Base-by-base conservation (phyloP, 2,113 vertebrate genomes). In the Mastomys natalensis region DNA sequence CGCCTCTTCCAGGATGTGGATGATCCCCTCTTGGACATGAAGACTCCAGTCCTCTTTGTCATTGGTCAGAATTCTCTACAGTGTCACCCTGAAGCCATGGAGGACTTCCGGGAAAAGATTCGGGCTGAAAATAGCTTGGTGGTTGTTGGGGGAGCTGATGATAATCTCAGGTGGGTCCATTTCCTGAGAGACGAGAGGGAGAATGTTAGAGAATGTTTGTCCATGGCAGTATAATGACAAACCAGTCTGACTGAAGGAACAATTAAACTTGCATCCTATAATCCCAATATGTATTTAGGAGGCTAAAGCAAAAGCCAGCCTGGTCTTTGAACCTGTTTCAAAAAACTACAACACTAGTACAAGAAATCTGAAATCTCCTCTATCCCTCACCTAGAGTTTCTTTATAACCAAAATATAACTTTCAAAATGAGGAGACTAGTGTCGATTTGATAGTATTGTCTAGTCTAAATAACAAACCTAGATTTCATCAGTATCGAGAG, bases 11-110 rank as follows among this genome's bases (percentile, higher is more conserved):
- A 99, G 99, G 99, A 99, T 80, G 99, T 99, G 72, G 99, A 99
- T 3, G 99, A 99, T 64, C 99, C 99, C 0, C 98, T 99, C n/a
- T 98, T 99, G 98, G 99, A 99, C 97, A 99, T 99, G 99, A 99
- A 99, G 99, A 99, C 99, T 19, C 99, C 99, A 0, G 99, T 99
- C 87, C 99, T 99, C 95, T 99, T 99, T 82, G 99, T 99, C 66
- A 98, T 99, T 0, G 99, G 99, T 9, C 99, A 99, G 98, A 99
- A 99, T 48, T 99, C 99, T 15, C 98, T 99, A 80, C 99, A 99
- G 98, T 99, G 99, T 96, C 99, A 99, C 86, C 96, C 99, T 0
- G 99, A 99, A 87, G 98, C 99, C 64, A 99, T 99, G 99, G 99
- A 99, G 97, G 99, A 99, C 98, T 99, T 99, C 98, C 98, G 99